These are phyloP conservation scores for Pemphigus obesinymphae DNA, from an alignment of 1,140 invertebrate genomes.

Conservation along the genomic window DNA sequence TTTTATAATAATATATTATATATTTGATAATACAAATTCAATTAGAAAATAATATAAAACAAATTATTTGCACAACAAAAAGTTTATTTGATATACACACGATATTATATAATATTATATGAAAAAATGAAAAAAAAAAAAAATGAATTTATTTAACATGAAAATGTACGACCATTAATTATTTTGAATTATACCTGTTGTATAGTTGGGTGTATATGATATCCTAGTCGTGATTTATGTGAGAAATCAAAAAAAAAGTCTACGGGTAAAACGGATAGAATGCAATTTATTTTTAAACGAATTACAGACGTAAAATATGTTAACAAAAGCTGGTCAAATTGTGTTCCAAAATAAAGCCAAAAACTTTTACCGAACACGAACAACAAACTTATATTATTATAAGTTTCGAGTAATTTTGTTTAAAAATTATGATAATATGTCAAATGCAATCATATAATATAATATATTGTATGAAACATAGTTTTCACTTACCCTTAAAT, in stretches of 20 bases:
- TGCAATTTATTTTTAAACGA: background rate
- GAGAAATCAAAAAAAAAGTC: background rate
- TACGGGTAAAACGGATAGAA: background rate
- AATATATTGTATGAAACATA: background rate
- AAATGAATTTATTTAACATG: background rate
- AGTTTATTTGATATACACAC: no score
- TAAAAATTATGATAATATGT: background rate
- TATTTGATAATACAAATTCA: no score
- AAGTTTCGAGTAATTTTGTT: background rate
- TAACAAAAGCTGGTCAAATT: conserved; percentile 7
- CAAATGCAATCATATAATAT: no score
- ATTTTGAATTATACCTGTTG: background rate
- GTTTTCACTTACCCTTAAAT: background rate
- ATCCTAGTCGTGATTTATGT: background rate
- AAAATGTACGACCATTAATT: background rate
- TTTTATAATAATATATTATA: no score
- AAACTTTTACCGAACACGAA: background rate
- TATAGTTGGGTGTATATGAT: no score
- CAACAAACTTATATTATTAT: background rate
- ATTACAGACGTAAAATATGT: background rate
- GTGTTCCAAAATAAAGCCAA: background rate
- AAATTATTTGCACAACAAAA: no score
- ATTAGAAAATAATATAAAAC: no score
- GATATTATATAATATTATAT: no score
- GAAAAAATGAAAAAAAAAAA: no score